A percentile compares a stretch with the other conserved stretches of the same genome.
Evolutionary conservation across 53 echinoderm and acorn worm species (phyloP).

Genomic region (Echinarachnius parma): DNA sequence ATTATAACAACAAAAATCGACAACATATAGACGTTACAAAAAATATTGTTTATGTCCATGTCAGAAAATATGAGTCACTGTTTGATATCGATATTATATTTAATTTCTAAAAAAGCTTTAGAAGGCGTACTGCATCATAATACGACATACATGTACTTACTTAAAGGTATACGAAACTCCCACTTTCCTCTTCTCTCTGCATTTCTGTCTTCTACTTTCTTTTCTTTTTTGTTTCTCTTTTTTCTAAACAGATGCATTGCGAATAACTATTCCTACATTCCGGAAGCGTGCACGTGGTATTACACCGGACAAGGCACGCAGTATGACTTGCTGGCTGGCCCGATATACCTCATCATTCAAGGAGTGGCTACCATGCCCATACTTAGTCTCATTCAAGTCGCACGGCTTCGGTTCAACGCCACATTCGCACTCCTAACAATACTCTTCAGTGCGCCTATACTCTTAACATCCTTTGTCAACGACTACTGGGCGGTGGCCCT

Average conservation of each 20-base stretch:
- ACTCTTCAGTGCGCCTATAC: conserved; percentile 58
- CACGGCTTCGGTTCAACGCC: conserved; percentile 42
- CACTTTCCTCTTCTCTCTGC: too few relatives aligned
- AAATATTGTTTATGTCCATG: too few relatives aligned
- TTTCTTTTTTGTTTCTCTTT: too few relatives aligned
- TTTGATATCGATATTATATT: too few relatives aligned
- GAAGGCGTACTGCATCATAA: too few relatives aligned
- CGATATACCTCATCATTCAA: conserved; percentile 64
- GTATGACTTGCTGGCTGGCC: conserved; percentile 68
- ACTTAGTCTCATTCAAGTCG: conserved; percentile 41
- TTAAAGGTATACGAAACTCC: too few relatives aligned
- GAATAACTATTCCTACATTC: conserved; percentile 31
- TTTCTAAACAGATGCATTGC: conserved; percentile 17
- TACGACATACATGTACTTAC: too few relatives aligned
- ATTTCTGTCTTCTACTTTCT: too few relatives aligned
- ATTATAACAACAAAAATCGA: too few relatives aligned
- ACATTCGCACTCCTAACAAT: conserved; percentile 42
- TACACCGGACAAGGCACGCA: conserved; percentile 65
- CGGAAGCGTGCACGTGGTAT: conserved; percentile 37
- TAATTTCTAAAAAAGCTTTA: too few relatives aligned
- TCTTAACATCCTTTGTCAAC: conserved; percentile 59
- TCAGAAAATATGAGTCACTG: too few relatives aligned
- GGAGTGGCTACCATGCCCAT: conserved; percentile 49
- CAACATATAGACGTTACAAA: too few relatives aligned
- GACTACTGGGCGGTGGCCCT: conserved; percentile 73